These are phyloP conservation scores for Stomatorhinus walkeri DNA, from an alignment of 2,797 vertebrate species.

Conservation along the genomic window DNA sequence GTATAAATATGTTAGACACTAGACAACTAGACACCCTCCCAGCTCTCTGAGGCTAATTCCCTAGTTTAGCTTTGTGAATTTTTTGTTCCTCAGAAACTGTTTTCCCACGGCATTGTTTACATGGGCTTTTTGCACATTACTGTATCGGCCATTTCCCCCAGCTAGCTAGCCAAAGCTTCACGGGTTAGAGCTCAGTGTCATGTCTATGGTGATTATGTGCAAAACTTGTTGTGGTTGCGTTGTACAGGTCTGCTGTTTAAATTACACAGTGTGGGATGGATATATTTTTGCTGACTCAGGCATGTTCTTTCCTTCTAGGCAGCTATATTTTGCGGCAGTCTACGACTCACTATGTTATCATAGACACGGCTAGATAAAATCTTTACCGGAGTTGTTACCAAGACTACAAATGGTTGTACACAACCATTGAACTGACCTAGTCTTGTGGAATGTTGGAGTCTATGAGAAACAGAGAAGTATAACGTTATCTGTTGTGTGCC, in stretches of 20 bases:
- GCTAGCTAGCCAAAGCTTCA: neutral
- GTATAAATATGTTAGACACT: neutral
- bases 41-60: neutral
- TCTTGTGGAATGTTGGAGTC: neutral
- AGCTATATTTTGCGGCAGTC: neutral
- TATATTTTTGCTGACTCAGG: neutral
- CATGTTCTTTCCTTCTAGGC: neutral
- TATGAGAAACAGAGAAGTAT: neutral
- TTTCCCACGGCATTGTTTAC: neutral
- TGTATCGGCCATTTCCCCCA: neutral
- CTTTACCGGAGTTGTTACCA: neutral
- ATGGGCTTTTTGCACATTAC: neutral
- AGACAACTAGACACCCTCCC: neutral
- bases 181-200: neutral
- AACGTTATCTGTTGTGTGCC: neutral
- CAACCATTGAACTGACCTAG: neutral
- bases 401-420: neutral
- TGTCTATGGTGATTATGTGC: neutral
- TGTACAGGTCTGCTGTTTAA: neutral
- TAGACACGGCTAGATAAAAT: neutral
- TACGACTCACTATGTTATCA: neutral
- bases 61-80: neutral
- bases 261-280: neutral
- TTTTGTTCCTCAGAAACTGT: neutral
- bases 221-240: neutral